Evolutionary conservation across 2,113 vertebrate species (phyloP), one percentile per base, ranked within the genome.

Genomic region (Neodon shergylaensis): DNA sequence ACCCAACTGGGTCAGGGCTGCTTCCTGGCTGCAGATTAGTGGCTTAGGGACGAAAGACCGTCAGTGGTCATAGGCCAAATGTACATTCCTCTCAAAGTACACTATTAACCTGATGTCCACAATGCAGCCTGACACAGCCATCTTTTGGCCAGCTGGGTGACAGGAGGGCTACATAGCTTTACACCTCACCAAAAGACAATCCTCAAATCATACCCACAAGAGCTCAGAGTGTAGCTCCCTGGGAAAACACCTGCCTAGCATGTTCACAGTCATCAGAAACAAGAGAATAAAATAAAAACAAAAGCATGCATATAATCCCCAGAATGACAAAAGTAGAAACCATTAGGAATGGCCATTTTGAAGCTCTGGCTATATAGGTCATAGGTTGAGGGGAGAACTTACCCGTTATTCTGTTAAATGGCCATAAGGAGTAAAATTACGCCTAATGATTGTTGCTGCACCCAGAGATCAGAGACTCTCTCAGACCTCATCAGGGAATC

Each of bases 1-100:
- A 92, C 97, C 96, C 97, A 98, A 97, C 92, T 97, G 96, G 97
- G 97, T 97, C 97, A 98, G 85, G 77, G 49, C 95, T 74, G 33
- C 52, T 94, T 85, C 82, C 61, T 96, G 96, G 94, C 95, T 86
- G 61, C 47, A 63, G 1, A 39, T 4, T 81, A 58, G 91, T 92
- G 58, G 74, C 63, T 82, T 39, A 16, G 82, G 54, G 65, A 97
- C 54, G 42, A 92, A 93, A 91, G 85, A 83, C 90, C 94, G 47
- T 52, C 52, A 17, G 73, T 28, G 42, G 70, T 73, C 78, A 93
- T 7, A 92, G 94, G 90, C 93, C 93, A 78, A 86, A 3, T 82
- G 88, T 61, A 28, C 49, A 54, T 31, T 63, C 16, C 82, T 93
- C 88, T 82, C 88, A 74, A 90, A 96, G 88, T 10, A 52, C 52